Evolutionary conservation across 2,113 vertebrate genomes (phyloP), one percentile per base, ranked within the genome.

Genomic region (Thunnus thynnus): DNA sequence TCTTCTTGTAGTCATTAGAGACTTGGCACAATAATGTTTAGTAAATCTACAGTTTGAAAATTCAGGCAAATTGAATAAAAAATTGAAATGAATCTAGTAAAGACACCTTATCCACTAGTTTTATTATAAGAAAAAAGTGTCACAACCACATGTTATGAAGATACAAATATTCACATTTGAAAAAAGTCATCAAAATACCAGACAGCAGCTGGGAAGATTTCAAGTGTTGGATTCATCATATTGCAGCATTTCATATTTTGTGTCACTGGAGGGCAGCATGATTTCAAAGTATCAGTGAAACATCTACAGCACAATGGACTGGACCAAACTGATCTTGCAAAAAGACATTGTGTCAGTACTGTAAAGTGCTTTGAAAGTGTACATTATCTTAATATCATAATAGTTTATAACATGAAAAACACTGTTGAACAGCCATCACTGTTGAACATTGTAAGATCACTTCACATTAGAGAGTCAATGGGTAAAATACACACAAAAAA

Each of bases 231-330:
- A n/a, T 63, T 46, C 12, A 20, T 32, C 25, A 76, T 5, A 5
- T 1, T 8, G 17, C 30, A 63, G 76, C 51, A 63, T 5, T 74
- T 80, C 46, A 60, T 30, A 71, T 58, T 22, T 18, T 22, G 0
- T 3, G 5, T 65, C 92, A 91, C 83, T 64, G 22, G 91, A 81
- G 88, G 89, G 89, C 70, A 91, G 85, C 74, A 90, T 27, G 13
- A 32, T 17, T 11, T 73, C 61, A 86, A 14, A 76, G 48, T 14
- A 27, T 3, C 11, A 65, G 16, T 7, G 30, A 44, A 17, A 20
- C 0, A 0, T n/a, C 12, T 0, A 3, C 25, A 8, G 52, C 25
- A 0, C 30, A 72, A 7, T 3, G 14, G 5, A 54, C 14, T 6
- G 7, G 13, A 46, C 7, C 7, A 44, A 25, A 36, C 16, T 41